Evolutionary conservation across 2,888 invertebrate species (phyloP), one percentile per base, ranked within the genome.

Genomic region (Ennomos erosarius): DNA sequence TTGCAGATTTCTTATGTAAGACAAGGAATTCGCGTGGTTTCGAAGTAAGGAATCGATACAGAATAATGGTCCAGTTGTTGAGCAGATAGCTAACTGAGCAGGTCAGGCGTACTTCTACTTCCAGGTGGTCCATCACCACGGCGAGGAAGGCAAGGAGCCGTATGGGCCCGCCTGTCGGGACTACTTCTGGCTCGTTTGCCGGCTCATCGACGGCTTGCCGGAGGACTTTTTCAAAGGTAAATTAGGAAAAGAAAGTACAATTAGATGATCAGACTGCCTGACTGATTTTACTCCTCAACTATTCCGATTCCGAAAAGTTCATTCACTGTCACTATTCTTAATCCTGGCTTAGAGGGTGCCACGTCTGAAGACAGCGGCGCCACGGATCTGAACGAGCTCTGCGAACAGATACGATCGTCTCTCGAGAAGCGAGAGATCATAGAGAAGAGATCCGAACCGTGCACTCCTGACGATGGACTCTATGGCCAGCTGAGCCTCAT

Each of bases 101-200:
- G 56, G 45, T 38, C 58, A 62, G 59, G 59, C 54, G 65, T 67
- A 59, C 51, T 50, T 61, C 10, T 62, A 59, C 58, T 67, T 68
- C 9, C 75, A 93, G 90, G 93, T 90, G 48, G 88, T 93, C 9
- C 94, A 94, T 55, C 93, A 94, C 45, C 94, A 93, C 35, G 80
- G 94, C 0, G 96, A 96, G 73, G 96, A 96, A 80, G 97, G 97
- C n/a, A 98, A 98, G 79, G 98, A 98, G 78, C 97, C 98, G 0
- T 98, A 98, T 79, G 98, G 98, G 0, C 98, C 98, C 0, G 98
- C 98, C 1, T 98, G 98, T 79, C 93, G 98, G 8, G 98, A 99
- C 82, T 99, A 98, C 85, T 98, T 98, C 84, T 98, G 98, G 98
- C 92, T 98, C 4, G 94, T 98, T 10, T 97, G 98, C 67, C 94